Base-by-base conservation (phyloP, 2,888 invertebrate species). In the Tineola bisselliella region DNA sequence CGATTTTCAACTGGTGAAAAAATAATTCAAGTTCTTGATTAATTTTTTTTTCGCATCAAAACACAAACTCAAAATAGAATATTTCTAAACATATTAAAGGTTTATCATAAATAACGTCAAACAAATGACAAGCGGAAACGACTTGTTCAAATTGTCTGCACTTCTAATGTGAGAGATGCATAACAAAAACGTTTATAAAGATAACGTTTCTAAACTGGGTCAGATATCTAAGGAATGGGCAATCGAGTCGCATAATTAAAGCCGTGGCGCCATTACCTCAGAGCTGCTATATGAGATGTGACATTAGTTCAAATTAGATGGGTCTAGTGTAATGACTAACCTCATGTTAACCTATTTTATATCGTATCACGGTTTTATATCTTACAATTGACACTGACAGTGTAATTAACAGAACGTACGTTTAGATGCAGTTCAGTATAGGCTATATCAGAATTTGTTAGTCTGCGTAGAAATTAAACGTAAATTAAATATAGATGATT, bases 171-270 rank as follows among this genome's bases (percentile, higher is more conserved):
- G 2, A 54, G 25, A 18, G 54, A 19, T 54, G 54, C 19, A 25
- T 54, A 48, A 54, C 19, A 54, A 25, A 52, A 17, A 52, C 52
- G 52, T 52, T 52, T 52, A 17, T 12, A 18, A 25, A 38, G 59
- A 60, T 48, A 60, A 48, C n/a, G 63, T 17, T 8, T 11, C 54
- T 54, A 70, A 81, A 76, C 71, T 82, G 69, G 83, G 82, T 79
- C 81, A 83, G 69, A 72, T 73, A 71, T 68, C 68, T 66, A 67
- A 69, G 73, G 73, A 72, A 76, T 74, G 73, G 11, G 68, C 70
- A 63, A 62, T 61, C 54, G 59, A 54, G 18, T 25, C 52, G 13
- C 8, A n/a, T 48, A 48, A 48, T 38, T 38, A 38, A 38, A 38
- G 10, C n/a, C n/a, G n/a, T 38, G 38, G 38, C 38, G 38, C 38